Evolutionary conservation across 2,797 vertebrate species (phyloP), one percentile per base, ranked within the genome.

Genomic region (Leptodon cayanensis): DNA sequence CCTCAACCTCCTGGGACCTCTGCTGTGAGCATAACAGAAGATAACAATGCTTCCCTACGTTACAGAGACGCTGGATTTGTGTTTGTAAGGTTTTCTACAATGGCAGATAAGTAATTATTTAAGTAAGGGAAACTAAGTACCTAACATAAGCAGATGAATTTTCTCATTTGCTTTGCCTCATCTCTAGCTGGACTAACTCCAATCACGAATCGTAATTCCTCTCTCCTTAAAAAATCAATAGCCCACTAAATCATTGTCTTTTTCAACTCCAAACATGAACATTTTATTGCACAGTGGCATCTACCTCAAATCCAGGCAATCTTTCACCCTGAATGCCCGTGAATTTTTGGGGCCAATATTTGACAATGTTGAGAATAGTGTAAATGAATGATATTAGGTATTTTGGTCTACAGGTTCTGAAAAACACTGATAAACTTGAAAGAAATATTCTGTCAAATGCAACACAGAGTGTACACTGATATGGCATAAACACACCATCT

Each of bases 171-270:
- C 89, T 78, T 95, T 96, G 72, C 93, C 69, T 96, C 87, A 92
- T 92, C 69, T 92, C 26, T 81, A 25, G 42, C 73, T 97, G 96
- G 95, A 94, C 72, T 70, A 76, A 42, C 47, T 96, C 93, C 91
- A 96, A 67, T 66, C 20, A 76, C 46, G 46, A 91, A 47, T 59
- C 4, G 7, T 78, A 93, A 95, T 88, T 95, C 42, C 39, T 17
- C 16, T 62, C n/a, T 91, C 80, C 50, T 84, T 90, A 82, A 76
- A 88, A 92, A 93, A 96, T 96, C 96, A 93, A 96, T 97, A 91
- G 40, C 54, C 13, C 37, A 55, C 55, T 95, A 95, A 88, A 92
- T 96, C 39, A 90, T 79, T 89, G 83, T 57, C 58, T 78, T 93
- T 83, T 94, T 54, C 66, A 59, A 61, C 52, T 94, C 28, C 47